phyloP scores from a whole-genome alignment of 2,888 invertebrate genomes.

The Pachliopta kotzebuea region DNA sequence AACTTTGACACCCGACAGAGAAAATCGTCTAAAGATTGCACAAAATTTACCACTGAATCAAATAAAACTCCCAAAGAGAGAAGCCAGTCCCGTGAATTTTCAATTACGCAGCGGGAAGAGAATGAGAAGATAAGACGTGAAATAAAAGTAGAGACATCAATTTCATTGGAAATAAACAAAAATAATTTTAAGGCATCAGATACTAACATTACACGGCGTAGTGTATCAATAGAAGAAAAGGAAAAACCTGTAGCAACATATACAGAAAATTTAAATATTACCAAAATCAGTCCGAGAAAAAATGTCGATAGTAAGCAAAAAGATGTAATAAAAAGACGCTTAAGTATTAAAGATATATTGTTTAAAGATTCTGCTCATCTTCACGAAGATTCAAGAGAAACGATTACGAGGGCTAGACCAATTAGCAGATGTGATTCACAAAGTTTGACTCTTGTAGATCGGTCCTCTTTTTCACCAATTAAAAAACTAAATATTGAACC shows the following conservation, averaged over 20 bases:
- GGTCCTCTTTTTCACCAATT: conserved; percentile 43
- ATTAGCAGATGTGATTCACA: conserved; percentile 39
- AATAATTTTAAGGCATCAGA: conserved; percentile 49
- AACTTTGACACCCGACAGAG: conserved; percentile 78
- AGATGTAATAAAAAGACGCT: conserved; percentile 38
- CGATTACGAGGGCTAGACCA: conserved; percentile 39
- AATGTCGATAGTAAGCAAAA: conserved; percentile 52
- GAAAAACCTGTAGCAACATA: conserved; percentile 41
- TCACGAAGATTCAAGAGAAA: conserved; percentile 34
- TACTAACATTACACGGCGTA: conserved; percentile 41
- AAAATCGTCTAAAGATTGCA: conserved; percentile 71
- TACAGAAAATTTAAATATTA: conserved; percentile 34
- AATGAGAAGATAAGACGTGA: conserved; percentile 79
- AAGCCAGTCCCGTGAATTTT: conserved; percentile 80
- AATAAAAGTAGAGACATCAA: conserved; percentile 56
- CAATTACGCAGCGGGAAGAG: conserved; percentile 82
- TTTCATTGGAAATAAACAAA: conserved; percentile 48
- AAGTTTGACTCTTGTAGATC: conserved; percentile 34
- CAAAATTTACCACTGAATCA: conserved; percentile 54
- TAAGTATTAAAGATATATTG: conserved; percentile 45
- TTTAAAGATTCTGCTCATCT: conserved; percentile 38
- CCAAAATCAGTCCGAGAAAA: conserved; percentile 54
- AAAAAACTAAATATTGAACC: conserved; percentile 43
- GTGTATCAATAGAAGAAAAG: conserved; percentile 61
- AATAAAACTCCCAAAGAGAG: conserved; percentile 80